These are phyloP conservation scores for Anarsia innoxiella DNA, from an alignment of 2,888 invertebrate species.

Conservation along the genomic window DNA sequence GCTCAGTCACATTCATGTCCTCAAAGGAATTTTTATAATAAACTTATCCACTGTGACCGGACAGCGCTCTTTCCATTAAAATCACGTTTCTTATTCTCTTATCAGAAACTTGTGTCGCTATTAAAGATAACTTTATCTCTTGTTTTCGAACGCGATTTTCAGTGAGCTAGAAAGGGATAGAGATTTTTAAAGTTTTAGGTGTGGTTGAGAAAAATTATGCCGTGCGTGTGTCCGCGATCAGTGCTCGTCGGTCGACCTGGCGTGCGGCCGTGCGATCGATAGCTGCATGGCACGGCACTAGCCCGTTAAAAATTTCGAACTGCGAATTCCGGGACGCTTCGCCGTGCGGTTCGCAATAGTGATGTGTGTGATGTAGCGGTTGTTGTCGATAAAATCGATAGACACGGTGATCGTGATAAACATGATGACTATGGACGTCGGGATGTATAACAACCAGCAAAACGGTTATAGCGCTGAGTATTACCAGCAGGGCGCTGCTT, in stretches of 20 bases:
- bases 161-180: constrained; percentile 44
- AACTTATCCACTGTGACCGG: constrained; percentile 30
- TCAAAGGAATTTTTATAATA: constrained; percentile 32
- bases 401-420: constrained; percentile 52
- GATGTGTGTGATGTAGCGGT: constrained; percentile 60
- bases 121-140: constrained; percentile 43
- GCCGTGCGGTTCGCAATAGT: constrained; percentile 43
- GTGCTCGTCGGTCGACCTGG: constrained; percentile 58
- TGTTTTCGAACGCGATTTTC: constrained; percentile 22
- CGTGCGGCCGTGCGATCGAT: constrained; percentile 57
- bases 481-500: constrained; percentile 67
- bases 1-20: constrained; percentile 40
- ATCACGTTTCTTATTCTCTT: constrained; percentile 44
- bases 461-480: constrained; percentile 71
- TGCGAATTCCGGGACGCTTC: constrained; percentile 38
- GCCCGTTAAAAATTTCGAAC: constrained; percentile 38
- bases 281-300: constrained; percentile 36
- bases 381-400: constrained; percentile 55
- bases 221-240: constrained; percentile 39
- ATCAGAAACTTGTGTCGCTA: constrained; percentile 42
- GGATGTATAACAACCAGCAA: constrained; percentile 83
- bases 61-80: constrained; percentile 35
- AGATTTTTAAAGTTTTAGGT: constrained; percentile 42
- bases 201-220: constrained; percentile 54
- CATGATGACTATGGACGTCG: constrained; percentile 90